These are phyloP conservation scores for Shinisaurus crocodilurus DNA, from an alignment of 2,113 vertebrate species.

Conservation along the genomic window DNA sequence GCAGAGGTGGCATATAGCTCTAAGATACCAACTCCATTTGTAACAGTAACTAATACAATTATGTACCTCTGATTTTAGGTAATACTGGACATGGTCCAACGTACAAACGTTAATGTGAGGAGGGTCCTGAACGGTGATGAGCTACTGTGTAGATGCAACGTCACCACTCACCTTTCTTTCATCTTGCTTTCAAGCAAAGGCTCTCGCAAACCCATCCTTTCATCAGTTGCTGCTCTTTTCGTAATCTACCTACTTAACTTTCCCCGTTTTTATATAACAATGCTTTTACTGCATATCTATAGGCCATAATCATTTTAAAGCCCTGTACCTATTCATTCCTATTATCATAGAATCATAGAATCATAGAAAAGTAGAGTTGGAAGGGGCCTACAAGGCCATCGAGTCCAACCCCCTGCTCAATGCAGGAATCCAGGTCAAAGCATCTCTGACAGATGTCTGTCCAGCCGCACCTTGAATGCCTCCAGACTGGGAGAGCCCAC, in stretches of 20 bases:
- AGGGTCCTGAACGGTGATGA: slow-evolving; percentile 83
- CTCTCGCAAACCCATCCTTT: slow-evolving; percentile 77
- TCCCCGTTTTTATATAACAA: no score
- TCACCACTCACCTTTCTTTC: slow-evolving; percentile 88
- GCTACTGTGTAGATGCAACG: slow-evolving; percentile 78
- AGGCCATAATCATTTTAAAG: neutral
- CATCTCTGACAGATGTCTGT: no score
- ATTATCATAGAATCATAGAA: no score
- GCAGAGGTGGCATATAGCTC: neutral
- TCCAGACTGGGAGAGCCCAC: no score
- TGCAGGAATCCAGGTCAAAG: no score
- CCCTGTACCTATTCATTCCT: neutral
- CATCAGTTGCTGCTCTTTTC: slow-evolving; percentile 77
- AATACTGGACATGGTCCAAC: slow-evolving; percentile 89
- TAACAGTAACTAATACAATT: fast-evolving
- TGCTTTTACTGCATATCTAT: neutral
- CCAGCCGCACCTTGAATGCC: no score
- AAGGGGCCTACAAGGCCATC: no score
- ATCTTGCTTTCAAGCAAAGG: slow-evolving; percentile 83
- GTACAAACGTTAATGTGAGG: slow-evolving; percentile 82
- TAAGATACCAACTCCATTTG: neutral
- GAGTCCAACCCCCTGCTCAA: no score
- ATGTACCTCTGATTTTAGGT: slow-evolving; percentile 76
- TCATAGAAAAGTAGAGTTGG: no score
- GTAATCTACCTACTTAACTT: neutral